These are phyloP conservation scores for Campylorhamphus procurvoides DNA, from an alignment of 2,113 vertebrate species.

Conservation along the genomic window DNA sequence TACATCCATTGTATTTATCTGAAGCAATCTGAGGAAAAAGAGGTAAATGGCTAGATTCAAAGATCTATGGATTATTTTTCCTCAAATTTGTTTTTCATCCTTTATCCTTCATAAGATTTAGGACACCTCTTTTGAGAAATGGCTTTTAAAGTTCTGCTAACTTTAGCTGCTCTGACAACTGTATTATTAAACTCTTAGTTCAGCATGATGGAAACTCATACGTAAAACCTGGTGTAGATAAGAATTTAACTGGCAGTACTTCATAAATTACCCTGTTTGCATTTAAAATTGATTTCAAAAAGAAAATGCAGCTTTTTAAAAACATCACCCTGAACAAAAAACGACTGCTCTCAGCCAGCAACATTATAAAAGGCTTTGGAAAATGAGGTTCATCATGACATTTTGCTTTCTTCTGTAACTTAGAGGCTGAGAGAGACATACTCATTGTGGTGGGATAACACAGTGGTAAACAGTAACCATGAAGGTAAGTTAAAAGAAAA, in stretches of 20 bases:
- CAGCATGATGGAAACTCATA: neutral
- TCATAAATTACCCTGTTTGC: conserved; percentile 1
- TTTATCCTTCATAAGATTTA: neutral
- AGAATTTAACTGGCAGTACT: neutral
- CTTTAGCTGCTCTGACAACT: conserved; percentile 24
- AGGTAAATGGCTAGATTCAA: neutral
- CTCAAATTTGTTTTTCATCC: neutral
- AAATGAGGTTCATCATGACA: neutral
- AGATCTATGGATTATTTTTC: neutral
- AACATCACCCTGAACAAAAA: neutral
- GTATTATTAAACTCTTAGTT: conserved; percentile 56
- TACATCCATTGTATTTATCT: neutral
- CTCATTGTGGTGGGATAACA: neutral
- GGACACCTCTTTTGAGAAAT: neutral
- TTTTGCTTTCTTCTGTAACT: neutral
- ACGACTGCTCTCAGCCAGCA: neutral
- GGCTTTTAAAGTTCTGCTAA: conserved; percentile 23
- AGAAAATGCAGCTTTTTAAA: neutral
- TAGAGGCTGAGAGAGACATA: neutral
- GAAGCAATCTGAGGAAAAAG: neutral
- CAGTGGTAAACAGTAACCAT: neutral
- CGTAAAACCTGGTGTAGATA: conserved; percentile 17
- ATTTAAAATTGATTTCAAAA: conserved; percentile 31
- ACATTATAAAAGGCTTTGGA: neutral
- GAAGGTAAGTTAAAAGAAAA: neutral